Evolutionary conservation across 2,113 vertebrate species (phyloP).

Genomic region (Mus pahari): DNA sequence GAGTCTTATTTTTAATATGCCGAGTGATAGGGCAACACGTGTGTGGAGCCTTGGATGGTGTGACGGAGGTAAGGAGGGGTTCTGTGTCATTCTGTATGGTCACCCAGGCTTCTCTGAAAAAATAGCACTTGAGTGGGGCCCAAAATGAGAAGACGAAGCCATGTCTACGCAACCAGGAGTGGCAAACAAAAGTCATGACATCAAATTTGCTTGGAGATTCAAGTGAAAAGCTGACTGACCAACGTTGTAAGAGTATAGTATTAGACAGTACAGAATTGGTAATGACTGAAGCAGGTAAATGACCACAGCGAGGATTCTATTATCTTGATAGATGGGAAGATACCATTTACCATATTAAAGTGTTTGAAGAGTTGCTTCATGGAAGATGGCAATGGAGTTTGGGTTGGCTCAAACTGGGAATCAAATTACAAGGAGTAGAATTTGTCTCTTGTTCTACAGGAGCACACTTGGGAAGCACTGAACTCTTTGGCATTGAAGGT

Average conservation of each 20-base stretch:
- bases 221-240: not conserved
- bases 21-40: not conserved
- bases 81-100: not conserved
- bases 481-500: not conserved
- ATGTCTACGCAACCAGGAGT: not conserved
- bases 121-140: not conserved
- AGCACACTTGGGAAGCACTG: not conserved
- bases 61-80: accelerated
- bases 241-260: not conserved
- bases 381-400: not conserved
- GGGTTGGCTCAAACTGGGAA: not conserved
- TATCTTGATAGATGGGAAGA: not conserved
- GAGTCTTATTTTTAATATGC: not conserved
- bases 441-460: not conserved
- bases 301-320: too few species aligned
- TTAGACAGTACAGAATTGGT: not conserved
- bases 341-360: not conserved
- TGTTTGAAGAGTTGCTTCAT: not conserved
- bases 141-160: not conserved
- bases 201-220: not conserved
- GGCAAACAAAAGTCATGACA: not conserved
- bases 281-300: too few species aligned
- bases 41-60: not conserved
- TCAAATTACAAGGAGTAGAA: not conserved
- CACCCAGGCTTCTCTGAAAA: not conserved